Percentiles rank a stretch among this genome's conserved stretches.
Evolutionary conservation across 2,888 invertebrate genomes (phyloP).

Genomic region (Sesia bembeciformis): DNA sequence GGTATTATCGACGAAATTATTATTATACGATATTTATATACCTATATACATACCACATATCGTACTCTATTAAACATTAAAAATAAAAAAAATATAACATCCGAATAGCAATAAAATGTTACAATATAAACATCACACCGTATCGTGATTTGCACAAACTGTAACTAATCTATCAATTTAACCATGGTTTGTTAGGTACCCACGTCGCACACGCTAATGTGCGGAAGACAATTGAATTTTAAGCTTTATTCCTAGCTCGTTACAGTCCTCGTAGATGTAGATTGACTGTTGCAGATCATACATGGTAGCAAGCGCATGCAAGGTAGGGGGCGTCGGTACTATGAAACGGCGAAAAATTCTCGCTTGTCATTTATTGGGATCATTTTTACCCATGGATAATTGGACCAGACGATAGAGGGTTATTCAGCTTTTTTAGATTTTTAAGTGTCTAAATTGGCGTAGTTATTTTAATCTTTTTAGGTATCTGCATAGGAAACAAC

Average conservation of each 20-base stretch:
- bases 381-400: slow-evolving; percentile 18
- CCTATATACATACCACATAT: too few species aligned
- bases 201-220: background rate
- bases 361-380: slow-evolving; percentile 50
- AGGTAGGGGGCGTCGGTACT: slow-evolving; percentile 15
- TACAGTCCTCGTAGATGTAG: too few species aligned
- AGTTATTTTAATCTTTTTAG: too few species aligned
- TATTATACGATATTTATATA: too few species aligned
- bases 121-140: slow-evolving; percentile 22
- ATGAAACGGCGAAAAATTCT: slow-evolving; percentile 43
- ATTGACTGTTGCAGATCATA: too few species aligned
- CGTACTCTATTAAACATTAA: too few species aligned
- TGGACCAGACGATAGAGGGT: slow-evolving; percentile 3
- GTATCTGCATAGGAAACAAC: too few species aligned
- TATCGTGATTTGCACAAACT: slow-evolving; percentile 53
- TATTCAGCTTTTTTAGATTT: background rate
- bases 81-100: background rate
- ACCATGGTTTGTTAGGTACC: slow-evolving; percentile 63
- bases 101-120: slow-evolving; percentile 14
- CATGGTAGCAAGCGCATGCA: background rate
- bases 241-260: too few species aligned
- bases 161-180: slow-evolving; percentile 64
- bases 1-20: too few species aligned
- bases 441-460: too few species aligned
- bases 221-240: too few species aligned